Conservation (phyloP, 2,888 invertebrate species). For the Andrena bucephala region DNA sequence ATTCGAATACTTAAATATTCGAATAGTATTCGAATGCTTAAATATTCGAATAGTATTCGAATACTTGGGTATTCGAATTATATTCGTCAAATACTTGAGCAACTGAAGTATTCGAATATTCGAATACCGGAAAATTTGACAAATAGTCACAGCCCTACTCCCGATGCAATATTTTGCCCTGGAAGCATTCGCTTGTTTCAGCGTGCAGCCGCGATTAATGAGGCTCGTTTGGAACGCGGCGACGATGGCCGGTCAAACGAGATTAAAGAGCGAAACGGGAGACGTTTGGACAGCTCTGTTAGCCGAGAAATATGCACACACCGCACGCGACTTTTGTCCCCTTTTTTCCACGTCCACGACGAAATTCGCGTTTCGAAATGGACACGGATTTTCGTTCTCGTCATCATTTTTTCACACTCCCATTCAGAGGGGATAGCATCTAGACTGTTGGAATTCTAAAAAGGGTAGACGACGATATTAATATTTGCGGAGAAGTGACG, state of each 20-base stretch:
- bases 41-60: too few species aligned
- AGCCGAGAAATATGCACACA: conserved; percentile 45
- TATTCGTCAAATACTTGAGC: too few species aligned
- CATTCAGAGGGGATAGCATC: too few species aligned
- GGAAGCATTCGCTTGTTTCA: conserved; percentile 26
- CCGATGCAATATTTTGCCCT: background rate
- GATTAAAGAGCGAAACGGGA: conserved; percentile 54
- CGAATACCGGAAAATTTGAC: too few species aligned
- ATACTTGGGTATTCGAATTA: too few species aligned
- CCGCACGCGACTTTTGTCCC: conserved; percentile 11
- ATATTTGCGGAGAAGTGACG: background rate
- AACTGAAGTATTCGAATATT: too few species aligned
- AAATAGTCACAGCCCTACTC: too few species aligned
- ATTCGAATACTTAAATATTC: too few species aligned
- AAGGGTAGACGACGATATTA: too few species aligned
- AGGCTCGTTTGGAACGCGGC: conserved; percentile 38
- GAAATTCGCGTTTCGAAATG: conserved; percentile 19
- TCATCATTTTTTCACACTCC: too few species aligned
- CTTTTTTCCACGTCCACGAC: background rate
- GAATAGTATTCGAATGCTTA: too few species aligned
- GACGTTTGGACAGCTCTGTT: conserved; percentile 52
- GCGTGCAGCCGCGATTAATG: conserved; percentile 43
- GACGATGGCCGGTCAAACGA: conserved; percentile 40
- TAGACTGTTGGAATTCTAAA: too few species aligned
- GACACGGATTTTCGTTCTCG: background rate